Evolutionary conservation across 2,888 invertebrate species (phyloP).

Genomic region (Epirrita christyi): DNA sequence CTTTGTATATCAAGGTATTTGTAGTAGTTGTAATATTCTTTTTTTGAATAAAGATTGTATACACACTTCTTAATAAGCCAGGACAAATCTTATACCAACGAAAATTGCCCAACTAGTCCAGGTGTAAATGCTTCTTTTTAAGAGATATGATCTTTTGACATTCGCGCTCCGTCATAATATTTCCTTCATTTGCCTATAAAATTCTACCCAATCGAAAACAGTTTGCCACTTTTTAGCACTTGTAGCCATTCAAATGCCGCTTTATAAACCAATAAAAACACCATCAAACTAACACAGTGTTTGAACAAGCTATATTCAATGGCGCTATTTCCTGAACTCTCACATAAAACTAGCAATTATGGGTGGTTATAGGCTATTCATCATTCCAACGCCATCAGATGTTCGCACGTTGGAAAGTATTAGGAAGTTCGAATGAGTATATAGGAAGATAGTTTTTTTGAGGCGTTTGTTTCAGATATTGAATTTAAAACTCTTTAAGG

Average conservation of each 20-base stretch:
- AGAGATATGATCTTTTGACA: too few species aligned
- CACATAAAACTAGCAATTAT: constrained; percentile 34
- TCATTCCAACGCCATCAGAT: constrained; percentile 33
- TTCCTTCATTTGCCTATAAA: constrained; percentile 3
- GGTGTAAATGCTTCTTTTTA: too few species aligned
- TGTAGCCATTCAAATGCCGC: constrained; percentile 18
- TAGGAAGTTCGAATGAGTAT: constrained; percentile 19
- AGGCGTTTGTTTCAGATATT: constrained; percentile 1
- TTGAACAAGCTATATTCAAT: constrained; percentile 28
- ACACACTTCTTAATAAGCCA: too few species aligned
- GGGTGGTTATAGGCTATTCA: constrained; percentile 38
- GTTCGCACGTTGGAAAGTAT: constrained; percentile 38
- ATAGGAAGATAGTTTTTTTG: constrained; percentile 31
- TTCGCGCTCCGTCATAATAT: not conserved
- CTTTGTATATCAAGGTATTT: too few species aligned
- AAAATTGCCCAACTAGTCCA: too few species aligned
- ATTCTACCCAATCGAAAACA: constrained; percentile 6
- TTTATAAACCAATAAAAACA: constrained; percentile 27
- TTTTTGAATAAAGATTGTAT: too few species aligned
- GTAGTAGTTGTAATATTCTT: too few species aligned
- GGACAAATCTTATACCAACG: too few species aligned
- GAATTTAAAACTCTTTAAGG: too few species aligned
- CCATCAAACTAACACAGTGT: constrained; percentile 25
- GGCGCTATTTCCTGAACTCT: constrained; percentile 24
- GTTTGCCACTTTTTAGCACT: constrained; percentile 6